phyloP scores from a whole-genome alignment of 1,140 invertebrate genomes.

The Tribolium madens region DNA sequence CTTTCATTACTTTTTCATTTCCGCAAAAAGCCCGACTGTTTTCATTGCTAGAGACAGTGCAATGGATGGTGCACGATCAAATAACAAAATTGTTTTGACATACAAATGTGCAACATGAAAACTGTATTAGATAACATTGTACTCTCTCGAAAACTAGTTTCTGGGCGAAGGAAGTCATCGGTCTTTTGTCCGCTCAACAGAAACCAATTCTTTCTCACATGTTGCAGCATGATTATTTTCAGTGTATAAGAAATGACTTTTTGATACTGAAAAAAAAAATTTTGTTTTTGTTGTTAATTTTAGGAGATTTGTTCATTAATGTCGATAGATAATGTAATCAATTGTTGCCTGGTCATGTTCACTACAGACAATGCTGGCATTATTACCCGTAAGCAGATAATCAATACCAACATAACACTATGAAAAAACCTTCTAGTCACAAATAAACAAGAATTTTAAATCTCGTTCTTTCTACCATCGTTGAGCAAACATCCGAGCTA shows the following conservation, averaged over 20 bases:
- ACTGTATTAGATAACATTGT: neutral
- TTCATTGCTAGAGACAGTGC: neutral
- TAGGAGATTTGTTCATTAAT: too few relatives aligned
- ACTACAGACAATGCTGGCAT: too few relatives aligned
- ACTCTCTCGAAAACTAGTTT: neutral
- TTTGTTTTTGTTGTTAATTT: too few relatives aligned
- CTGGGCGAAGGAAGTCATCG: neutral
- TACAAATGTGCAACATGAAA: neutral
- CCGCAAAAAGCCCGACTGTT: neutral
- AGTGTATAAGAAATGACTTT: neutral
- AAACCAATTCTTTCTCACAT: neutral
- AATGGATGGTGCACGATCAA: neutral
- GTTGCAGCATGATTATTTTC: neutral
- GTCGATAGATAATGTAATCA: too few relatives aligned
- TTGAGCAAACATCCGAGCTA: constrained; percentile 40
- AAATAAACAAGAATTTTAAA: constrained; percentile 12
- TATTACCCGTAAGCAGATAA: neutral
- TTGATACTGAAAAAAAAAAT: too few relatives aligned
- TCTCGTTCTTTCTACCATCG: constrained; percentile 4
- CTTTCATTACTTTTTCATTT: neutral
- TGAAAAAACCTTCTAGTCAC: neutral
- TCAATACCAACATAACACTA: neutral
- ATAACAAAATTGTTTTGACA: neutral
- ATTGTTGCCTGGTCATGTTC: too few relatives aligned
- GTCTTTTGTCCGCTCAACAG: neutral